Evolutionary conservation across 2,888 invertebrate genomes (phyloP).

Genomic region (Gibbula magus): DNA sequence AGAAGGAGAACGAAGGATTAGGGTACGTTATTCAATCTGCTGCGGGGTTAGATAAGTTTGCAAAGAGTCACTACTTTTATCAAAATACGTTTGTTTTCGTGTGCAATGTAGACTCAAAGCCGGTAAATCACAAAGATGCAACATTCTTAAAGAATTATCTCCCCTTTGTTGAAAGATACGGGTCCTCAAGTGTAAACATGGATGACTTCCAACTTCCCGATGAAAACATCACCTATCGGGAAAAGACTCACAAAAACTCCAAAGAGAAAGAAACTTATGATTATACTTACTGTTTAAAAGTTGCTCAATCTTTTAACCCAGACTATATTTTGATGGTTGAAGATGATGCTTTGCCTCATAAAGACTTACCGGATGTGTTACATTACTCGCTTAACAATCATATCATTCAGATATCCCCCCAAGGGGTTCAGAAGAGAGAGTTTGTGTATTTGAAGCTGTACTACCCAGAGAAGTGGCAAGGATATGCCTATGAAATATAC

Average conservation of each 20-base stretch:
- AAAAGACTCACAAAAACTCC: constrained; percentile 9
- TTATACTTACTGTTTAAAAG: constrained; percentile 69
- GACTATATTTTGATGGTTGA: constrained; percentile 67
- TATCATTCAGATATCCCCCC: neutral
- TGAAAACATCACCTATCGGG: neutral
- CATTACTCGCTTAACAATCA: constrained; percentile 48
- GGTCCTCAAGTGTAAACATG: constrained; percentile 31
- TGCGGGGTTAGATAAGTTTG: constrained; percentile 40
- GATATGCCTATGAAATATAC: constrained; percentile 57
- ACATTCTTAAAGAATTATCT: constrained; percentile 46
- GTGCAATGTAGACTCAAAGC: constrained; percentile 67
- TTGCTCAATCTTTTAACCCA: constrained; percentile 50
- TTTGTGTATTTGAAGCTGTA: constrained; percentile 68
- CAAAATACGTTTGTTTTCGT: constrained; percentile 52
- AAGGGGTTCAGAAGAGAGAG: neutral
- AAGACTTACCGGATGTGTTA: constrained; percentile 56
- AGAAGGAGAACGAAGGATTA: constrained; percentile 32
- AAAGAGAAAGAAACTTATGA: constrained; percentile 69
- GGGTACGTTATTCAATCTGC: constrained; percentile 63
- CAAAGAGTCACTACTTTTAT: constrained; percentile 30
- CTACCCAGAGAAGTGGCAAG: constrained; percentile 69
- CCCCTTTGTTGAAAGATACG: constrained; percentile 49
- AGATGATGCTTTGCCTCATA: constrained; percentile 68
- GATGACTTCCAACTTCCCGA: neutral
- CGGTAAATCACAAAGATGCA: constrained; percentile 56